These are phyloP conservation scores for Drosophila subpulchrella DNA, from an alignment of 1,140 invertebrate species.

Conservation along the genomic window DNA sequence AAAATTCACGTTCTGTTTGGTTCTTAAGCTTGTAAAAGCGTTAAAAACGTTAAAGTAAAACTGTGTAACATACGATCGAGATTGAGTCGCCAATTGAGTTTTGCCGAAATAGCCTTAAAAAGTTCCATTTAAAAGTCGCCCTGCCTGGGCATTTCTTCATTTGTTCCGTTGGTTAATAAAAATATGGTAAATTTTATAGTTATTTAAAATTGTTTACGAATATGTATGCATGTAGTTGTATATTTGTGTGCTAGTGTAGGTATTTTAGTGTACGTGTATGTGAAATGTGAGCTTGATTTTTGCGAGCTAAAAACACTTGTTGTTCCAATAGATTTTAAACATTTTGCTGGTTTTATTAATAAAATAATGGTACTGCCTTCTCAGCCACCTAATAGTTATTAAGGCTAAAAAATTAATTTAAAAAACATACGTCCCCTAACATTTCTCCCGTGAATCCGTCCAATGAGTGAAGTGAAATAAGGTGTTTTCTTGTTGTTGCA, in stretches of 20 bases:
- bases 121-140: slow-evolving; percentile 58
- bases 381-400: slow-evolving; percentile 12
- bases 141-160: slow-evolving; percentile 19
- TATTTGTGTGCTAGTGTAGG: slow-evolving; percentile 30
- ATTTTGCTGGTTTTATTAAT: slow-evolving; percentile 20
- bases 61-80: slow-evolving; percentile 50
- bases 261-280: slow-evolving; percentile 26
- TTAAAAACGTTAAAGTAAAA: slow-evolving; percentile 81
- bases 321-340: slow-evolving; percentile 38
- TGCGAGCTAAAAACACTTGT: slow-evolving; percentile 50
- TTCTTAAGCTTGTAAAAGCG: slow-evolving; percentile 74
- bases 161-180: slow-evolving; percentile 46
- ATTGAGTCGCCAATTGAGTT: slow-evolving; percentile 60
- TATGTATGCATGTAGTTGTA: slow-evolving; percentile 20
- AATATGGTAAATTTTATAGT: slow-evolving; percentile 55
- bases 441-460: slow-evolving; percentile 2
- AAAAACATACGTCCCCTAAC: slow-evolving; percentile 31
- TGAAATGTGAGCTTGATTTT: slow-evolving; percentile 40
- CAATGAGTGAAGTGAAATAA: slow-evolving; percentile 46
- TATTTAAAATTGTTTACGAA: slow-evolving; percentile 60
- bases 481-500: slow-evolving; percentile 26
- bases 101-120: slow-evolving; percentile 61
- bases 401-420: slow-evolving; percentile 47
- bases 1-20: slow-evolving; percentile 54
- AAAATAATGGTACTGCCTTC: slow-evolving; percentile 16